A percentile compares a stretch with the other conserved stretches of the same genome.
Evolutionary conservation across 2,113 vertebrate genomes (phyloP).

Genomic region (Protobothrops mucrosquamatus): DNA sequence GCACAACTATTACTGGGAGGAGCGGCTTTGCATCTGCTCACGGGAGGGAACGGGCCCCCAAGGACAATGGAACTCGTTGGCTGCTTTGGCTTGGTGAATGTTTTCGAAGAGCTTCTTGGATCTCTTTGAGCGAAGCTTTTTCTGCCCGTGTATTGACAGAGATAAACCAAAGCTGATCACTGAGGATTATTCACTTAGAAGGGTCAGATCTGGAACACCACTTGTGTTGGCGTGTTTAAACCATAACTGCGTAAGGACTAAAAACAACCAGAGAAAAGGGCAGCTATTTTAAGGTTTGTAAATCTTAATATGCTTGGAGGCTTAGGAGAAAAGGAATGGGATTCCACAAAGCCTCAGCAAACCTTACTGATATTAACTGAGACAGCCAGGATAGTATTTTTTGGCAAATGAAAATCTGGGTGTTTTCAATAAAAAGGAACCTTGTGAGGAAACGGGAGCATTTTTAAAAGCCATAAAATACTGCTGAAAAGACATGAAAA

Average conservation of each 20-base stretch:
- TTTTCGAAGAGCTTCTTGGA: not conserved
- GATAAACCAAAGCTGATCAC: not conserved
- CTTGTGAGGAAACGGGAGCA: not conserved
- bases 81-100: not conserved
- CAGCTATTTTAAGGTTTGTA: constrained; percentile 15
- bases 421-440: not conserved
- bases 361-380: not conserved
- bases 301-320: constrained; percentile 1
- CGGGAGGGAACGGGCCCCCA: not conserved
- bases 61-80: not conserved
- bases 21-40: not conserved
- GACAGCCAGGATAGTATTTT: not conserved
- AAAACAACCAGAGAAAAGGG: not conserved
- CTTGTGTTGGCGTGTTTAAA: not conserved
- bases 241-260: not conserved
- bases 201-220: not conserved
- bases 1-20: not conserved
- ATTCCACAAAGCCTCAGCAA: constrained; percentile 6
- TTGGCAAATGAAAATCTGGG: not conserved
- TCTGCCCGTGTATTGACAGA: not conserved
- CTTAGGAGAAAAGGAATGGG: not conserved
- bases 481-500: not conserved
- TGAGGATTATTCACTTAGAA: not conserved
- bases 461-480: not conserved
- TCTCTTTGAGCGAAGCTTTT: not conserved